Base-by-base conservation (phyloP, 2,113 vertebrate genomes). In the Phyllopteryx taeniolatus region DNA sequence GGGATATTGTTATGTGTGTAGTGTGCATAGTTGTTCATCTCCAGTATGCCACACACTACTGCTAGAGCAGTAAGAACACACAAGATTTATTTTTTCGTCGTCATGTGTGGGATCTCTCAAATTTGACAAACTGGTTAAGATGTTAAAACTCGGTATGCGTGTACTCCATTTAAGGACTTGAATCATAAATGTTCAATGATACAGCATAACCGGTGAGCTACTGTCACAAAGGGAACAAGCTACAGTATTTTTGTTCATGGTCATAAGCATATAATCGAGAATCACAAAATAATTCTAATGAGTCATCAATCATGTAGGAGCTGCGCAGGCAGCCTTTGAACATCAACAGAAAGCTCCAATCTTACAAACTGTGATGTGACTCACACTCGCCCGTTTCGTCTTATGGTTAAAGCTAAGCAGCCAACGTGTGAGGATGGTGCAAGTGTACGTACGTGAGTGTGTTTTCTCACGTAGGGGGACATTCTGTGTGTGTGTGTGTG, bases 301-400 rank as follows among this genome's bases (percentile, higher is more conserved):
- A 59, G 78, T 83, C 81, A 85, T 73, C 74, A 82, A 77, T 69
- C 73, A 67, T n/a, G 19, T 8, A 76, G 69, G 75, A 78, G 53
- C 49, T 4, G 81, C 62, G 73, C 84, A 83, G 76, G 73, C 83
- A 78, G 79, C 72, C 79, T 86, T 85, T 86, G 85, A 86, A 83
- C 74, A 66, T 75, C 81, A 80, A 85, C 64, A 83, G 70, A 83
- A 86, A 83, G 54, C 64, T 66, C 72, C 70, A 73, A 35, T 59
- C 74, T 71, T n/a, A 42, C 64, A 9, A 10, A 65, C 63, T 20
- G n/a, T 11, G 22, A n/a, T 44, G 62, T 8, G 46, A 47, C 61
- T 17, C 31, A 63, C 12, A 33, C n/a, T 1, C 19, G 8, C 74
- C 9, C 2, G 20, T 39, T 64, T 80, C 66, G 70, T 76, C 56